A percentile compares a stretch with the other conserved stretches of the same genome.
These are phyloP conservation scores for Myrmecobius fasciatus DNA, from an alignment of 2,113 vertebrate genomes.

Conservation along the genomic window DNA sequence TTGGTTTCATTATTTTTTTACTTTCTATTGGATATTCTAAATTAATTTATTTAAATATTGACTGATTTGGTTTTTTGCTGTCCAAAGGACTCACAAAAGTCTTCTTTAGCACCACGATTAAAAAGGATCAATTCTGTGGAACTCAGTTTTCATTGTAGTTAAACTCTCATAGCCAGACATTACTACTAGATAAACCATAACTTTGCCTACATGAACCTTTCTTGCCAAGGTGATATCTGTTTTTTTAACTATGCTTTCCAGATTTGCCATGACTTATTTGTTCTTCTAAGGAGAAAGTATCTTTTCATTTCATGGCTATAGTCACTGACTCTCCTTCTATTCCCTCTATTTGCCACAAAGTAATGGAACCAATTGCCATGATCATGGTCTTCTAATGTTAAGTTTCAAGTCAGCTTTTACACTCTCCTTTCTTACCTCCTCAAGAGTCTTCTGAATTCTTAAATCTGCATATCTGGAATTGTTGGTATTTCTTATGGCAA, in stretches of 20 bases:
- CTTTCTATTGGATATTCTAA: background rate
- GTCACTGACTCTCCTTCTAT: background rate
- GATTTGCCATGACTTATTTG: background rate
- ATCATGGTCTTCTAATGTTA: background rate
- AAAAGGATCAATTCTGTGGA: background rate
- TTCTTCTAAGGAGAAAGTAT: background rate
- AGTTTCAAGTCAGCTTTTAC: background rate
- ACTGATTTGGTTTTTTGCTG: background rate
- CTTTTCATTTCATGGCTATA: background rate
- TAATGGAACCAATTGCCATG: background rate
- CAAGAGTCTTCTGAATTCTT: background rate
- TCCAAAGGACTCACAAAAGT: background rate
- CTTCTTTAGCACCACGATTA: background rate
- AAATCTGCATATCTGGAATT: background rate
- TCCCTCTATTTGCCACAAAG: background rate
- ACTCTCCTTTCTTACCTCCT: background rate
- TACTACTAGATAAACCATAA: background rate
- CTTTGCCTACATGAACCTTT: background rate
- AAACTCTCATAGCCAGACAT: background rate
- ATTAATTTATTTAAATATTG: background rate
- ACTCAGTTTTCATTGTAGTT: background rate
- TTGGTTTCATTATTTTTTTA: background rate
- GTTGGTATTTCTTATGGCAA: background rate
- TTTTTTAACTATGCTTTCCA: background rate
- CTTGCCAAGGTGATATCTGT: background rate